These are phyloP conservation scores for Calonectris borealis DNA, from an alignment of 2,113 vertebrate genomes.

Conservation along the genomic window DNA sequence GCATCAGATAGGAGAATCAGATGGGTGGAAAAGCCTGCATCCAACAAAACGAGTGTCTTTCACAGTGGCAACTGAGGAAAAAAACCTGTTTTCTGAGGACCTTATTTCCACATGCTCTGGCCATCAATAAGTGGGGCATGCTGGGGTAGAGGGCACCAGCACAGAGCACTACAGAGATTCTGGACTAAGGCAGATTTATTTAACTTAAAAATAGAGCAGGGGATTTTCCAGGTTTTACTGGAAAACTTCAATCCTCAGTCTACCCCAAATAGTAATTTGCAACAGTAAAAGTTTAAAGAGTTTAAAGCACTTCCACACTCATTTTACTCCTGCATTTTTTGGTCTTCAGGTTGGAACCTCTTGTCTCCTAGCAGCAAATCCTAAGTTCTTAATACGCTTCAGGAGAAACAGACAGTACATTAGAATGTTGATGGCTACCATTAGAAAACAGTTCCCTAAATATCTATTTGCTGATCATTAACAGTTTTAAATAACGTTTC, in stretches of 20 bases:
- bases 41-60: background rate
- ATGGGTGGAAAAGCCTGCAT: background rate
- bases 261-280: background rate
- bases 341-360: background rate
- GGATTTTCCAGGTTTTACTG: background rate
- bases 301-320: background rate
- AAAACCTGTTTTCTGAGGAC: background rate
- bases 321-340: background rate
- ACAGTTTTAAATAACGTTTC: background rate
- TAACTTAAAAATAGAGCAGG: background rate
- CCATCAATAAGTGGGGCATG: background rate
- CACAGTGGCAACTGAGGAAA: background rate
- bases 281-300: background rate
- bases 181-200: background rate
- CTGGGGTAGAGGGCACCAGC: background rate
- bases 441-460: background rate
- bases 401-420: background rate
- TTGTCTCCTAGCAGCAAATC: background rate
- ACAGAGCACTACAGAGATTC: background rate
- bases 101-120: background rate
- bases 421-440: background rate
- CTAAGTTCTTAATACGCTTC: background rate
- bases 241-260: background rate
- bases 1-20: background rate
- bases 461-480: background rate